Evolutionary conservation across 2,113 vertebrate genomes (phyloP).

Genomic region (Bubo scandiacus): DNA sequence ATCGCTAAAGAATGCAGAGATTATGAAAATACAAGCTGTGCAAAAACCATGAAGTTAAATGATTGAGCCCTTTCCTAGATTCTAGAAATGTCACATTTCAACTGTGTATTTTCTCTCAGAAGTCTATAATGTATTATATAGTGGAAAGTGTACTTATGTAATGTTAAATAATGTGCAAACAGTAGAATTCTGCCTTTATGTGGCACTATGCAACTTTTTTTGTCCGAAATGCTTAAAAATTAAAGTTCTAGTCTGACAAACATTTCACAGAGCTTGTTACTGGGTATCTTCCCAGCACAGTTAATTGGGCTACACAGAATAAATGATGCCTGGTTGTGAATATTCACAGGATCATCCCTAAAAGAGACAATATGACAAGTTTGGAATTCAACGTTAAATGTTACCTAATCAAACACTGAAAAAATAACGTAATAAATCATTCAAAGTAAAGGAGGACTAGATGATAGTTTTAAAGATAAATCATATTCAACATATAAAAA

Average conservation of each 20-base stretch:
- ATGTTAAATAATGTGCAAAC: neutral
- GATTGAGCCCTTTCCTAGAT: neutral
- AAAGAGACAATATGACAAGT: neutral
- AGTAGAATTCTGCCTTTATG: neutral
- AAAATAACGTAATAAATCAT: neutral
- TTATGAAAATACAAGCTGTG: neutral
- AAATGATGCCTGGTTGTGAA: neutral
- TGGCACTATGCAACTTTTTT: neutral
- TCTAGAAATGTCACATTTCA: neutral
- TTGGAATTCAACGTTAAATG: neutral
- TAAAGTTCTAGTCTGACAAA: neutral
- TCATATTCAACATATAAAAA: neutral
- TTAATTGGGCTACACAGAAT: neutral
- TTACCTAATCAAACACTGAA: neutral
- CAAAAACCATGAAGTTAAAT: neutral
- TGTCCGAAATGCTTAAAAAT: neutral
- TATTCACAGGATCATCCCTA: neutral
- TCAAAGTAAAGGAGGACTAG: neutral
- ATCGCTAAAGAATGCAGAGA: neutral
- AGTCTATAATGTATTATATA: neutral
- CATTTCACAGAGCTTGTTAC: neutral
- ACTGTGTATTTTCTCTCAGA: neutral
- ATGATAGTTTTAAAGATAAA: neutral
- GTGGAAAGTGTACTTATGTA: neutral
- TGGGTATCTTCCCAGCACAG: neutral